Percentiles rank a stretch among this genome's conserved stretches.
These are phyloP conservation scores for Mesoclemmys tuberculata DNA, from an alignment of 2,113 vertebrate species.

Conservation along the genomic window DNA sequence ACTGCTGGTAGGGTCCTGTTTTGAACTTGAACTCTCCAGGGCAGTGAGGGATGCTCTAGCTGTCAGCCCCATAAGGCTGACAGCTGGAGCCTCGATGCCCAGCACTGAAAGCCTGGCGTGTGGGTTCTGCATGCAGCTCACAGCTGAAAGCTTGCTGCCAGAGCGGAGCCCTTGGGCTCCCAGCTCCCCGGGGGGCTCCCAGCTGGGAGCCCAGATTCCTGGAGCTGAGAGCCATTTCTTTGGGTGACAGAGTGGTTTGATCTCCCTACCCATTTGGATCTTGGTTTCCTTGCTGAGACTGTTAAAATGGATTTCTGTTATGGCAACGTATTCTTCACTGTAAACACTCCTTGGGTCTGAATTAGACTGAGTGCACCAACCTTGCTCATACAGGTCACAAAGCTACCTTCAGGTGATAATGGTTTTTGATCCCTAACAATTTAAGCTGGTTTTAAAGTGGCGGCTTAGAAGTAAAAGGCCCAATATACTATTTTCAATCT, in stretches of 20 bases:
- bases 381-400: constrained; percentile 30
- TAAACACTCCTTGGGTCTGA: constrained; percentile 26
- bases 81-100: no score
- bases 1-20: no score
- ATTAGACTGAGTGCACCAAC: constrained; percentile 3
- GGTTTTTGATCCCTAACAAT: constrained; percentile 49
- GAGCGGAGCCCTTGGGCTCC: no score
- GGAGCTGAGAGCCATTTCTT: neutral
- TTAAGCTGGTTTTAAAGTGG: constrained; percentile 49
- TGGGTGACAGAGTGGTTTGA: neutral
- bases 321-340: constrained; percentile 3
- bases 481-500: constrained; percentile 52
- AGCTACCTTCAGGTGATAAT: constrained; percentile 42
- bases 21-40: no score
- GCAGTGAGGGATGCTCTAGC: no score
- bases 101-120: no score
- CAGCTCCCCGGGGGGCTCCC: no score
- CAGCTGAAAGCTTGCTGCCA: no score
- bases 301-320: constrained; percentile 24
- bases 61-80: no score
- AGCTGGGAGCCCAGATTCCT: no score
- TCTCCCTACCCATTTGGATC: neutral
- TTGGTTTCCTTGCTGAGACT: neutral
- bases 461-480: constrained; percentile 37
- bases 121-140: no score